Conservation (phyloP, 2,797 vertebrate species). For the Mus spretus region DNA sequence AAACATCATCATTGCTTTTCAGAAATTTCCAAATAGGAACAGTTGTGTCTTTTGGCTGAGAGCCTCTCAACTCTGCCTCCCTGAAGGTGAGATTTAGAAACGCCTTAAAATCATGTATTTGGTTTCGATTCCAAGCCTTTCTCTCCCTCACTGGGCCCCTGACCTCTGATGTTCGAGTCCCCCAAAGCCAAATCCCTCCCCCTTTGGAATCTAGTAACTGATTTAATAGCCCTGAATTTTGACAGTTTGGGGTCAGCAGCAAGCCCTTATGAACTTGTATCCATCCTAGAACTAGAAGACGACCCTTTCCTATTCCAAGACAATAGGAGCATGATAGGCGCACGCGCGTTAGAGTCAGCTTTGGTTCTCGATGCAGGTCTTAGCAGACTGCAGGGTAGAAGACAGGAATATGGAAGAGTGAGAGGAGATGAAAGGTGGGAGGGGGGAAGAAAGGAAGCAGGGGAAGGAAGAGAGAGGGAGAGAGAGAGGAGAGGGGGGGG, state of each 20-base stretch:
- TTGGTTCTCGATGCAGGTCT: background rate
- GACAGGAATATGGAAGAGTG: background rate
- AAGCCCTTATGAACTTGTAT: background rate
- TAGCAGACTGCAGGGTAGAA: background rate
- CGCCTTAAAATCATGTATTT: background rate
- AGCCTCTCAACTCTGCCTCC: background rate
- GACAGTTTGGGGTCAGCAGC: background rate
- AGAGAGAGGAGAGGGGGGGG: too few species aligned
- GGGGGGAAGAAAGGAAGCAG: background rate
- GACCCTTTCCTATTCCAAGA: background rate
- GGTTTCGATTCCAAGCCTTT: background rate
- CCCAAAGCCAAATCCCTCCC: slow-evolving; percentile 75
- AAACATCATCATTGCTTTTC: slow-evolving; percentile 74
- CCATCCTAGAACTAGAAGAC: background rate
- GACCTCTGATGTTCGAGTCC: background rate
- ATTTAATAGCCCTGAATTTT: slow-evolving; percentile 39
- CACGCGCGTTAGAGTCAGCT: background rate
- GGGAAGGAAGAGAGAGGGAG: background rate
- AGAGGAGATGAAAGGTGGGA: background rate
- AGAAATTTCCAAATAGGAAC: slow-evolving; percentile 77
- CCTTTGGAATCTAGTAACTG: background rate
- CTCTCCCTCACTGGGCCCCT: background rate
- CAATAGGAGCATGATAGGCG: background rate
- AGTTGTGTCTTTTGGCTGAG: slow-evolving; percentile 57
- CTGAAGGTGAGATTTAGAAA: slow-evolving; percentile 58